Base-by-base conservation (phyloP, 1,140 invertebrate species). In the Phymastichus coffea region DNA sequence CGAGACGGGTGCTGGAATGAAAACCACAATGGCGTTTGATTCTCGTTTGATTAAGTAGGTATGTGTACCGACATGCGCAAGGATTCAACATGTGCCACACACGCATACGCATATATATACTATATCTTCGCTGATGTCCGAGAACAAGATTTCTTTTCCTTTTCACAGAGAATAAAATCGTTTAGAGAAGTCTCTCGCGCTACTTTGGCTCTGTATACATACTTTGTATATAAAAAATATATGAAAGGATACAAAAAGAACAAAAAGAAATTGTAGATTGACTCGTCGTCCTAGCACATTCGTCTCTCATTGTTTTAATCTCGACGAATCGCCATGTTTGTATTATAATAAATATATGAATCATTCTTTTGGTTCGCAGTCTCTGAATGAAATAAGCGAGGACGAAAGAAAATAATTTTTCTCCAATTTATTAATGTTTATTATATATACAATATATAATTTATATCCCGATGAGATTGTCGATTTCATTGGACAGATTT, bases 161-260 rank as follows among this genome's bases (percentile, higher is more conserved):
- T n/a, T n/a, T n/a, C n/a, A n/a, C n/a, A n/a, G n/a, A n/a, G n/a
- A n/a, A n/a, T n/a, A n/a, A n/a, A n/a, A n/a, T n/a, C n/a, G n/a
- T n/a, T n/a, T n/a, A n/a, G n/a, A n/a, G n/a, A n/a, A n/a, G n/a
- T n/a, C n/a, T n/a, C n/a, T n/a, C n/a, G n/a, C n/a, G n/a, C n/a
- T n/a, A n/a, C n/a, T n/a, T n/a, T n/a, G n/a, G n/a, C n/a, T n/a
- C 53, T 58, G 30, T 58, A 59, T 64, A 63, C 63, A 69, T 65
- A 69, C 63, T 67, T 69, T 71, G 68, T 70, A 71, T 59, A 68
- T 69, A 68, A 54, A n/a, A n/a, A n/a, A 35, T 63, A 37, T 69
- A 70, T 44, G 63, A 65, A 59, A 22, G 41, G 23, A 48, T 46
- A 51, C 15, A 58, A 52, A 10, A 44, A 48, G 12, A 57, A 44